Percentiles rank a stretch among this genome's conserved stretches.
Conservation (phyloP, 1,140 invertebrate species). For the Stratiolaelaps scimitus region DNA sequence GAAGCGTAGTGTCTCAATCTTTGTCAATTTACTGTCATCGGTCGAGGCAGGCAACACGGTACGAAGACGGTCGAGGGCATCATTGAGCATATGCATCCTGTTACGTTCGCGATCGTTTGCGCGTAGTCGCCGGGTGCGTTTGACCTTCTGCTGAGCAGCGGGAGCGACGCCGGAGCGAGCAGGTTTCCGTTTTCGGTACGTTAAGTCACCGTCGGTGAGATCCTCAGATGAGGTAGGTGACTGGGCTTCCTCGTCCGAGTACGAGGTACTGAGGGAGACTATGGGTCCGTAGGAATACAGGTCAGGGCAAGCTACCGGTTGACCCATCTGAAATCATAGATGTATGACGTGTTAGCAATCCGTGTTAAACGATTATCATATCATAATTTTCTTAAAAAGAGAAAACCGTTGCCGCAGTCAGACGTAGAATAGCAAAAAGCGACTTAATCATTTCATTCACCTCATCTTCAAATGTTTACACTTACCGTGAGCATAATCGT, state of each 20-base stretch:
- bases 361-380: background rate
- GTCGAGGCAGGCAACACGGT: constrained; percentile 70
- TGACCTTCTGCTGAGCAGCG: constrained; percentile 43
- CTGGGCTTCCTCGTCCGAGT: constrained; percentile 6
- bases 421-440: background rate
- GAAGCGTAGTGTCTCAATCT: constrained; percentile 90
- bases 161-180: background rate
- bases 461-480: background rate
- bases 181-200: constrained; percentile 1
- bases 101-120: constrained; percentile 90
- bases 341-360: background rate
- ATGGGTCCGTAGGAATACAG: background rate
- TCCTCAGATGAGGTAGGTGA: constrained; percentile 18
- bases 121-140: constrained; percentile 71
- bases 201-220: constrained; percentile 3
- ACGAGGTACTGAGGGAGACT: background rate
- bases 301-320: constrained; percentile 9
- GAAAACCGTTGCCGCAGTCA: background rate
- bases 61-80: constrained; percentile 74
- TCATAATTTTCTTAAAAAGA: too few relatives aligned
- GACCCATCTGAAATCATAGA: constrained; percentile 10
- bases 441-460: background rate
- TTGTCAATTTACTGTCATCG: constrained; percentile 88
- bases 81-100: constrained; percentile 90
- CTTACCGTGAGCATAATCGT: constrained; percentile 26